Evolutionary conservation across 2,888 invertebrate genomes (phyloP).

Genomic region (Cecidostiba fungosa): DNA sequence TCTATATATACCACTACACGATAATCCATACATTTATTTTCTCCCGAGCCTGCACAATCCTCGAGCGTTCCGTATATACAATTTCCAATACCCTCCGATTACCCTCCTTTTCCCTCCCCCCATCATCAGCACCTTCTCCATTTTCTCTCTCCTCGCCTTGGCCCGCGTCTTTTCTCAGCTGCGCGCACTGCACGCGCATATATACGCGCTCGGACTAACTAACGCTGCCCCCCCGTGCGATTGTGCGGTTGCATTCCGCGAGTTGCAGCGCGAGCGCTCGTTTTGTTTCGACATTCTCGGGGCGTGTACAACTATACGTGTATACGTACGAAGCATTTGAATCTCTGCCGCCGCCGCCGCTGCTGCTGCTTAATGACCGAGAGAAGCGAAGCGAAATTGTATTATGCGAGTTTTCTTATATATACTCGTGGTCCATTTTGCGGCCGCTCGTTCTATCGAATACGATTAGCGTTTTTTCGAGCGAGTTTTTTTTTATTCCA

Average conservation of each 20-base stretch:
- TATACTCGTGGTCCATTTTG: conserved; percentile 40
- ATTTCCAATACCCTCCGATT: conserved; percentile 18
- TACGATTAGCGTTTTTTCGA: neutral
- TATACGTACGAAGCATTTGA: conserved; percentile 18
- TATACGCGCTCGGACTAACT: conserved; percentile 2
- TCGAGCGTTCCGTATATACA: neutral
- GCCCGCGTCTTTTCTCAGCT: conserved; percentile 19
- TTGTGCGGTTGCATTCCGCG: conserved; percentile 31
- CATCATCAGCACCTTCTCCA: neutral
- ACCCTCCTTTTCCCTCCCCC: neutral
- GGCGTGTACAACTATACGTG: neutral
- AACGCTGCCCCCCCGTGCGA: neutral
- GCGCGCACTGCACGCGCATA: neutral
- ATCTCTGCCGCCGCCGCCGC: conserved; percentile 11
- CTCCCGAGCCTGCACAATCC: neutral
- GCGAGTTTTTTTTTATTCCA: neutral
- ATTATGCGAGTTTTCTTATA: conserved; percentile 11
- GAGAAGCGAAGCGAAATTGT: conserved; percentile 40
- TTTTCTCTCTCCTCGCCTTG: neutral
- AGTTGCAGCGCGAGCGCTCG: conserved; percentile 12
- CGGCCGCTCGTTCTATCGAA: neutral
- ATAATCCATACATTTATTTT: neutral
- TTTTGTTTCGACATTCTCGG: conserved; percentile 54
- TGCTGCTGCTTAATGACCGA: conserved; percentile 41
- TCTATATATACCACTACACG: neutral